Base-by-base conservation (phyloP, 2,113 vertebrate species). In the Scomber scombrus region DNA sequence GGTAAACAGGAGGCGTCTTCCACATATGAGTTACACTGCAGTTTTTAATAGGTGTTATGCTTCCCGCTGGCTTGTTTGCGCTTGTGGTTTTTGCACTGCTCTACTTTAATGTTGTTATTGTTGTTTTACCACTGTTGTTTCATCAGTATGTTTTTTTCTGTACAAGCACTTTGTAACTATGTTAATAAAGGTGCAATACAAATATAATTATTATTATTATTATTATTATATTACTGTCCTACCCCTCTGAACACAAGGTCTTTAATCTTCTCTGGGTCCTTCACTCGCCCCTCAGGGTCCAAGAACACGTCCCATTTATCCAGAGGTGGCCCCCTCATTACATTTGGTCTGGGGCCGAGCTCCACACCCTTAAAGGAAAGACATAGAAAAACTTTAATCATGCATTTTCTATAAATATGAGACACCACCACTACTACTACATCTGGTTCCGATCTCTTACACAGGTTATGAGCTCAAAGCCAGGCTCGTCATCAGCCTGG, bases 401-500 rank as follows among this genome's bases (percentile, higher is more conserved):
- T 12, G 7, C 21, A 7, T 10, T 16, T 14, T 29, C n/a, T n/a
- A 2, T 12, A 8, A 11, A 0, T 2, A 3, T 9, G 0, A 1
- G 11, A 58, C 49, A 11, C 1, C 0, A 10, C 5, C 2, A 0
- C 2, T 13, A 45, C 2, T 11, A 0, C 2, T 13, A 45, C 2
- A 9, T 13, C 54, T 11, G 4, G 12, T 13, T n/a, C 65, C 7
- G 1, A 29, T 31, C 23, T 90, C 96, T 95, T 93, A 98, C 97
- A 9, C 97, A 98, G 71, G 95, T 96, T 85, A 98, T 98, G 84
- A 98, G 96, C 66, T 98, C 97, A 5, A 98, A 98, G 9, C 95
- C 97, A 0, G 97, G 96, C 89, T 98, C 97, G 0, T 97, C 96
- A 1, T 98, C 97, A 0, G 93, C 51, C 0, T 93, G 92, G 0